These are phyloP conservation scores for Antheraea mylitta DNA, from an alignment of 1,140 invertebrate species.

Conservation along the genomic window DNA sequence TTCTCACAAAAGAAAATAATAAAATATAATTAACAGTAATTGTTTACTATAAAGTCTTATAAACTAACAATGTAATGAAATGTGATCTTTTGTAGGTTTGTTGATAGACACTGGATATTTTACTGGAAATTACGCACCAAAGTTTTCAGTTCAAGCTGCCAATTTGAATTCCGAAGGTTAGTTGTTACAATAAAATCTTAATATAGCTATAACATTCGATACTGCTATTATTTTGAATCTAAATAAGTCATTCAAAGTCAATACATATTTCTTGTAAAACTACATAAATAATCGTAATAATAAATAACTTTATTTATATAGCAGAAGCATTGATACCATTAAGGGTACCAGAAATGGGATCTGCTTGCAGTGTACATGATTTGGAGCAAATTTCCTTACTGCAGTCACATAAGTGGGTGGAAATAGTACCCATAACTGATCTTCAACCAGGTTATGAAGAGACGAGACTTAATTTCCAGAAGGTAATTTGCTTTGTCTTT, in stretches of 20 bases:
- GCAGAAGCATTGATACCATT: slow-evolving; percentile 77
- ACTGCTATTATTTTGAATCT: too few species aligned
- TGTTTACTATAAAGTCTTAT: too few species aligned
- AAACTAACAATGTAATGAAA: too few species aligned
- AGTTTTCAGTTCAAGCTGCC: slow-evolving; percentile 83
- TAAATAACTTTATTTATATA: slow-evolving; percentile 41
- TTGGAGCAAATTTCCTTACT: slow-evolving; percentile 71
- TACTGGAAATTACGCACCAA: slow-evolving; percentile 83
- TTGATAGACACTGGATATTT: slow-evolving; percentile 84
- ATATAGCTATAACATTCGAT: not conserved
- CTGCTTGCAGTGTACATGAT: slow-evolving; percentile 72
- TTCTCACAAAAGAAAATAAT: too few species aligned
- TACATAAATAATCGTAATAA: not conserved
- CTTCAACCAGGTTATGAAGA: slow-evolving; percentile 80
- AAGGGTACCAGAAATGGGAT: slow-evolving; percentile 73
- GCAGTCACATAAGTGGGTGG: slow-evolving; percentile 80
- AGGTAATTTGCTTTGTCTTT: slow-evolving; percentile 42
- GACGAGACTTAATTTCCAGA: slow-evolving; percentile 81
- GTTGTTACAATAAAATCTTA: slow-evolving; percentile 2
- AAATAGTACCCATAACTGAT: slow-evolving; percentile 79
- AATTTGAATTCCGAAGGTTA: slow-evolving; percentile 75
- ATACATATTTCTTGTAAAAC: not conserved
- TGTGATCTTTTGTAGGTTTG: slow-evolving; percentile 57
- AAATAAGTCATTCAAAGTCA: too few species aligned
- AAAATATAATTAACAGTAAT: too few species aligned